Evolutionary conservation across 1,140 invertebrate genomes (phyloP).

Genomic region (Drosophila burlai): DNA sequence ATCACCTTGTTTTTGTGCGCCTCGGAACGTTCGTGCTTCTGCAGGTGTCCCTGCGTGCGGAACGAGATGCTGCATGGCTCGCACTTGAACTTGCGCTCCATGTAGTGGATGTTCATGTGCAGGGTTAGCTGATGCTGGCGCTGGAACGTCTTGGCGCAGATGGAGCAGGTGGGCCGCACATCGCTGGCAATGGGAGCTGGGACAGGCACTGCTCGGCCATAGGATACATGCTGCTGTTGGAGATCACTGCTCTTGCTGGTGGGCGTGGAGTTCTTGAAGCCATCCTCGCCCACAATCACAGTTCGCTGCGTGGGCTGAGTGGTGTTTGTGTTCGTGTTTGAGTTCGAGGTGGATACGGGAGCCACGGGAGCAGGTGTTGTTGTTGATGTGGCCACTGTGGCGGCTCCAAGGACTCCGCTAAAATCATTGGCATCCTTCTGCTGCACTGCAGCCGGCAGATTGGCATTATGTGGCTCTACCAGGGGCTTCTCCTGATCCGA

Average conservation of each 20-base stretch:
- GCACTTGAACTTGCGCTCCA: slow-evolving; percentile 96
- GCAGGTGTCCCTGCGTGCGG: slow-evolving; percentile 95
- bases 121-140: slow-evolving; percentile 95
- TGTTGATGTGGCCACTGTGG: slow-evolving; percentile 5
- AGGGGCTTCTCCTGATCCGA: slow-evolving; percentile 46
- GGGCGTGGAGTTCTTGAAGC: slow-evolving; percentile 68
- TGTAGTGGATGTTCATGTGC: slow-evolving; percentile 98
- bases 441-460: slow-evolving; percentile 76
- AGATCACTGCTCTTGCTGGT: slow-evolving; percentile 65
- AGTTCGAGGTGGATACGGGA: background rate
- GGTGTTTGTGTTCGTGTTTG: background rate
- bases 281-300: slow-evolving; percentile 81
- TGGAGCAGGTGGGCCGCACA: slow-evolving; percentile 92
- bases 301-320: slow-evolving; percentile 50
- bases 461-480: slow-evolving; percentile 67
- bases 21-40: slow-evolving; percentile 95
- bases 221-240: slow-evolving; percentile 23
- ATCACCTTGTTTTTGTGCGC: slow-evolving; percentile 96
- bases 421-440: slow-evolving; percentile 80
- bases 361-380: slow-evolving; percentile 1
- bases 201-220: slow-evolving; percentile 42
- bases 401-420: slow-evolving; percentile 57
- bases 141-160: slow-evolving; percentile 96
- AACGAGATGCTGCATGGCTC: slow-evolving; percentile 96
- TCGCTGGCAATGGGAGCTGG: slow-evolving; percentile 86